Percentiles rank a stretch among this genome's conserved stretches.
Evolutionary conservation across 2,888 invertebrate genomes (phyloP).

Genomic region (Drosophila lutescens): DNA sequence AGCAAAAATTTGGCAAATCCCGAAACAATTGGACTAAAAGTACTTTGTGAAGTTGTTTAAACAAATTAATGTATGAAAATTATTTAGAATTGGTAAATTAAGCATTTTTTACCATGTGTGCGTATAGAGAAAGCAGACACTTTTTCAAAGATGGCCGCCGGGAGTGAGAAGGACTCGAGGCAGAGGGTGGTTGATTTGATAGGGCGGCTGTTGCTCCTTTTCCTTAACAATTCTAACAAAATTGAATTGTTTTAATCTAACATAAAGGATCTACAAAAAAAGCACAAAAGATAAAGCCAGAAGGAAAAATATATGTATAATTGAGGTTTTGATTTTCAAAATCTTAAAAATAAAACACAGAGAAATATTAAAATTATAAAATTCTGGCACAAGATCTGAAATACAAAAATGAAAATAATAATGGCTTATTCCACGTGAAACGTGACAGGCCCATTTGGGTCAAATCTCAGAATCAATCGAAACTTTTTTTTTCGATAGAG

Average conservation of each 20-base stretch:
- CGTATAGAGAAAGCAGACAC: conserved; percentile 36
- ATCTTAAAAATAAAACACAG: too few relatives aligned
- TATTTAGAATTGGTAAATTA: neutral
- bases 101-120: conserved; percentile 14
- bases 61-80: conserved; percentile 9
- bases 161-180: conserved; percentile 27
- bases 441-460: too few relatives aligned
- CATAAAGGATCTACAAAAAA: too few relatives aligned
- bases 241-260: neutral
- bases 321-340: too few relatives aligned
- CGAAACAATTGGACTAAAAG: conserved; percentile 21
- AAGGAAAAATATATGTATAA: too few relatives aligned
- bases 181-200: conserved; percentile 11
- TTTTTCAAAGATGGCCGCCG: conserved; percentile 67
- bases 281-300: too few relatives aligned
- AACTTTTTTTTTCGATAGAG: too few relatives aligned
- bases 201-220: conserved; percentile 49
- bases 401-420: too few relatives aligned
- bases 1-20: conserved; percentile 31
- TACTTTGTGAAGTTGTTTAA: conserved; percentile 29
- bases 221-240: neutral
- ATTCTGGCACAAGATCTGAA: too few relatives aligned
- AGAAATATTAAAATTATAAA: too few relatives aligned
- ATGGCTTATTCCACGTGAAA: too few relatives aligned
- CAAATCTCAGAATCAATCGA: too few relatives aligned